Conservation (phyloP, 2,113 vertebrate genomes). For the Illadopsis cleaveri region DNA sequence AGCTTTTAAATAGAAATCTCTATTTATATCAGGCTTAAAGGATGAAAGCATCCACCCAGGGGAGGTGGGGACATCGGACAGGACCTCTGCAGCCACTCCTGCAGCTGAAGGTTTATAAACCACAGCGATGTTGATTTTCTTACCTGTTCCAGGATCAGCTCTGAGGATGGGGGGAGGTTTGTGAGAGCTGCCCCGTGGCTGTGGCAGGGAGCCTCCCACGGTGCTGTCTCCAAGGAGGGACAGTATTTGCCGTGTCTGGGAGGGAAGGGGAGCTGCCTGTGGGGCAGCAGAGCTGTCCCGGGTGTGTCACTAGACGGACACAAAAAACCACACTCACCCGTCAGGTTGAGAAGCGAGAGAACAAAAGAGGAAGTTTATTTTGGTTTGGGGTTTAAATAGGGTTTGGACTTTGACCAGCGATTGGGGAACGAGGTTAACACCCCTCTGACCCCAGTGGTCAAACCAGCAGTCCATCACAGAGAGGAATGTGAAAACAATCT, state of each 20-base stretch:
- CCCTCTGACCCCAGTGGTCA: too few species aligned
- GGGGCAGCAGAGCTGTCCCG: background rate
- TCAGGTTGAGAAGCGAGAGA: too few species aligned
- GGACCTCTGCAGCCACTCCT: background rate
- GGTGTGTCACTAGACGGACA: too few species aligned
- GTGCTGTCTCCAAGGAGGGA: fast-evolving
- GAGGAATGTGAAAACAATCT: too few species aligned
- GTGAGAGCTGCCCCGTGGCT: fast-evolving
- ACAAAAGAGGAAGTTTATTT: too few species aligned
- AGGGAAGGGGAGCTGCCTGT: background rate
- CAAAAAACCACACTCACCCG: too few species aligned
- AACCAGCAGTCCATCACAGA: too few species aligned
- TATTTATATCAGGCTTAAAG: background rate
- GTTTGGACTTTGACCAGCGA: too few species aligned
- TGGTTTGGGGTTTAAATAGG: too few species aligned
- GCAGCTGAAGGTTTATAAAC: fast-evolving
- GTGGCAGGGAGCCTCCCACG: background rate
- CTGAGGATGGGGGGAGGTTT: background rate
- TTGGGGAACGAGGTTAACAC: too few species aligned
- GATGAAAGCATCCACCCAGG: background rate
- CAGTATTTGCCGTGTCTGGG: fast-evolving
- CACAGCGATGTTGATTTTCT: fast-evolving
- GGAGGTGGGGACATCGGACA: fast-evolving
- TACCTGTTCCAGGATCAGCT: background rate
- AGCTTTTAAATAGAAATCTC: background rate